Evolutionary conservation across 2,797 vertebrate species (phyloP).

Genomic region (Botia kubotai): DNA sequence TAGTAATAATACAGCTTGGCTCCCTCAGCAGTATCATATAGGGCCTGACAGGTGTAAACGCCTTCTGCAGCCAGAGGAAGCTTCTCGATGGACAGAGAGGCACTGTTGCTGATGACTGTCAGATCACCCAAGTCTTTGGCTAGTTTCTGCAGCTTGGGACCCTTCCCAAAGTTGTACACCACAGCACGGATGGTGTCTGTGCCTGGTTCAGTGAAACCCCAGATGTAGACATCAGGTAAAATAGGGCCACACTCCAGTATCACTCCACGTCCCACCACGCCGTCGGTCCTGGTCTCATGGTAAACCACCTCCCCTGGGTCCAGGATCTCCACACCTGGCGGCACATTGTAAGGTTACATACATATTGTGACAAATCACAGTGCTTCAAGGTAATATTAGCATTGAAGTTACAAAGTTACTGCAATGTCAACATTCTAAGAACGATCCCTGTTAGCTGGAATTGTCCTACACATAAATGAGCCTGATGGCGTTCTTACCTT

Average conservation of each 20-base stretch:
- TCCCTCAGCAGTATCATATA: slow-evolving; percentile 73
- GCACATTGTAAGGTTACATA: slow-evolving; percentile 20
- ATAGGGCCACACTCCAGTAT: slow-evolving; percentile 79
- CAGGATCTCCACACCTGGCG: slow-evolving; percentile 72
- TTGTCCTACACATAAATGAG: background rate
- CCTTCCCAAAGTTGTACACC: slow-evolving; percentile 77
- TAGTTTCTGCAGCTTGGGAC: slow-evolving; percentile 75
- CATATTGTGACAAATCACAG: background rate
- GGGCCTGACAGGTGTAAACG: slow-evolving; percentile 88
- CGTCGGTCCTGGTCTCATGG: slow-evolving; percentile 72
- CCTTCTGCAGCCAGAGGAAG: slow-evolving; percentile 81
- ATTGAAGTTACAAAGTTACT: background rate
- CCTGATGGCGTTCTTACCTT: slow-evolving; percentile 69
- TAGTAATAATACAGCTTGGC: slow-evolving; percentile 80
- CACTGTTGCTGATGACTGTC: slow-evolving; percentile 75
- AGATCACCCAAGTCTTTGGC: slow-evolving; percentile 79
- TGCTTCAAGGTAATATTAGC: slow-evolving; percentile 1
- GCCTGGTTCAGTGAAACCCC: slow-evolving; percentile 84
- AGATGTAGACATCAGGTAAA: slow-evolving; percentile 81
- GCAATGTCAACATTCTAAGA: background rate
- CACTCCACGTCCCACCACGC: slow-evolving; percentile 80
- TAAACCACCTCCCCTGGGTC: slow-evolving; percentile 71
- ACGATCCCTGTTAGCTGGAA: too few species aligned
- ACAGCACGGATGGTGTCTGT: slow-evolving; percentile 75
- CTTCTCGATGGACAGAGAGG: slow-evolving; percentile 83